Evolutionary conservation across 2,888 invertebrate species (phyloP), one percentile per base, ranked within the genome.

Genomic region (Parasteatoda lunata): DNA sequence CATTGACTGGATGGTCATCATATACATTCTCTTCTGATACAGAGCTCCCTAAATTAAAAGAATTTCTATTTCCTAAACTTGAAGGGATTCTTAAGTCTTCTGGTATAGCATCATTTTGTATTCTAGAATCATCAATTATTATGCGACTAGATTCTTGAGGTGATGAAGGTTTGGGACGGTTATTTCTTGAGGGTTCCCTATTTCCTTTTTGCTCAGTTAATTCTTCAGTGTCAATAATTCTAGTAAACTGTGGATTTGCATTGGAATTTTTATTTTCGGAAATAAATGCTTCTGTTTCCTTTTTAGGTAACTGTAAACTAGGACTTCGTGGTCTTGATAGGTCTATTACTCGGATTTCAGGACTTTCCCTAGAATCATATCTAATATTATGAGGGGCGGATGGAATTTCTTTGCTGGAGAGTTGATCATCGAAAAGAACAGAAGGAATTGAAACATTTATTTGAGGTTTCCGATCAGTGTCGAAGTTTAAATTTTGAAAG

Each of bases 401-500:
- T 15, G 68, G 69, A 45, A 54, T 69, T 47, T 79, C 77, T 48
- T 49, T 68, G 13, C 72, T 64, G 15, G 71, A 85, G 64, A 82
- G 86, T 9, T 73, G 86, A 13, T 86, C 85, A 59, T 86, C 85
- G 66, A 86, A 86, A 13, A 77, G 76, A 15, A 86, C 52, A 68
- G 75, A 68, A 45, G 85, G 85, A 69, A 86, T 30, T 7, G 79
- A 71, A 15, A 71, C 11, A 66, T 86, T 86, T 8, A 4, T n/a
- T 54, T 76, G 73, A 5, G 54, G 48, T 71, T 72, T 86, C 0
- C 76, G 77, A 71, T 86, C 85, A 45, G n/a, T 76, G 30, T 80
- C 72, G 49, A 84, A 77, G 47, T 77, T 65, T 5, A 79, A 52
- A n/a, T 70, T 79, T 7, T 71, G 70, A 66, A 80, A 86, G 51